Conservation (phyloP, 1,140 invertebrate genomes). For the Arion vulgaris region DNA sequence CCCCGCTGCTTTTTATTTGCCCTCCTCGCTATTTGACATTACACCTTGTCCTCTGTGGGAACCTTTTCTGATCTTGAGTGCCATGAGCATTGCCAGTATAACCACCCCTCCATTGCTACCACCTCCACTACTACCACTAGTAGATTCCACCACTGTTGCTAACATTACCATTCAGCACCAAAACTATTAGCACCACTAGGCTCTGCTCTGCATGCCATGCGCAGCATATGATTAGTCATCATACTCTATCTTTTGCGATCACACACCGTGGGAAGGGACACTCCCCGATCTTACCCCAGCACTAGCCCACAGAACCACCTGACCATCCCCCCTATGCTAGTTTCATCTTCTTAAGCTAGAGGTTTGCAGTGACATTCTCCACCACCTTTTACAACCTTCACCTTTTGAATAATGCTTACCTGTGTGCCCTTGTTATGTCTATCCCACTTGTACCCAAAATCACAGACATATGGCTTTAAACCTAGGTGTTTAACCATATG, state of each 20-base stretch:
- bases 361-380: slow-evolving; percentile 38
- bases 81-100: neutral
- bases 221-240: slow-evolving; percentile 40
- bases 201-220: slow-evolving; percentile 30
- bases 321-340: neutral
- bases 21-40: neutral
- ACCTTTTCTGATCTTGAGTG: slow-evolving; percentile 13
- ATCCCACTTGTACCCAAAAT: slow-evolving; percentile 48
- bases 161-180: neutral
- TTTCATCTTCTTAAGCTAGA: slow-evolving; percentile 37
- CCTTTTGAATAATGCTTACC: slow-evolving; percentile 44
- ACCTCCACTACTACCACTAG: neutral
- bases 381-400: slow-evolving; percentile 43
- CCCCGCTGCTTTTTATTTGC: neutral
- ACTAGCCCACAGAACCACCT: neutral
- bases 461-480: slow-evolving; percentile 55
- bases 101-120: slow-evolving; percentile 12
- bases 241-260: slow-evolving; percentile 39
- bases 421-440: slow-evolving; percentile 42
- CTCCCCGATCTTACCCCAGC: slow-evolving; percentile 26
- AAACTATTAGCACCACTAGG: neutral
- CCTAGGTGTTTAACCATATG: slow-evolving; percentile 59
- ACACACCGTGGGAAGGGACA: slow-evolving; percentile 39
- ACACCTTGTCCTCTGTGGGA: slow-evolving; percentile 26
- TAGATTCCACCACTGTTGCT: neutral